Evolutionary conservation across 2,888 invertebrate species (phyloP).

Genomic region (Priocnemis perturbator): DNA sequence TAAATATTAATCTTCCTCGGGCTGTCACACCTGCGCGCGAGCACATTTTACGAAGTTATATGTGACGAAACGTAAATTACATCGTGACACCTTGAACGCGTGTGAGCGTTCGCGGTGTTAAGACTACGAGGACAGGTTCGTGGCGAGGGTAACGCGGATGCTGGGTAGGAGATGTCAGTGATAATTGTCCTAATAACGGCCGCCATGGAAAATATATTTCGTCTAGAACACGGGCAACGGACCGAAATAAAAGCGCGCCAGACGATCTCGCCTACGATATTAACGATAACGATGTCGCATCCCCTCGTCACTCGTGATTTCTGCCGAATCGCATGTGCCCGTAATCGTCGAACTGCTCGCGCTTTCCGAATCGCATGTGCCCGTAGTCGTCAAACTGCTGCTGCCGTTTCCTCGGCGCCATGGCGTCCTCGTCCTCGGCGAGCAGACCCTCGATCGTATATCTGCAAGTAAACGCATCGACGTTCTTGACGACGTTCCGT

Average conservation of each 20-base stretch:
- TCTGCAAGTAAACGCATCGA: constrained; percentile 28
- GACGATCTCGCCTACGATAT: too few relatives aligned
- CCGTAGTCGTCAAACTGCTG: constrained; percentile 85
- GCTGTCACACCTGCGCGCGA: too few relatives aligned
- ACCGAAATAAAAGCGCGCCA: too few relatives aligned
- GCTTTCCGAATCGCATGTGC: constrained; percentile 77
- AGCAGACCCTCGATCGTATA: constrained; percentile 55
- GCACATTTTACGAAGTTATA: not conserved
- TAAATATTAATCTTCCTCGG: too few relatives aligned
- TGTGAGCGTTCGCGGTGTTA: too few relatives aligned
- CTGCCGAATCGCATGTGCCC: constrained; percentile 82
- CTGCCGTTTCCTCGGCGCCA: constrained; percentile 76
- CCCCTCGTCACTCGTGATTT: constrained; percentile 60
- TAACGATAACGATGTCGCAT: too few relatives aligned
- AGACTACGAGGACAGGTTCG: too few relatives aligned
- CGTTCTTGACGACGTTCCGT: not conserved
- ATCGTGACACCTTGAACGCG: too few relatives aligned
- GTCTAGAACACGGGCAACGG: too few relatives aligned
- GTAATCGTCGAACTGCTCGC: constrained; percentile 78
- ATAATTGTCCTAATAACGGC: constrained; percentile 6
- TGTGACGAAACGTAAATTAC: not conserved
- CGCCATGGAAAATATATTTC: too few relatives aligned
- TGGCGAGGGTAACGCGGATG: not conserved
- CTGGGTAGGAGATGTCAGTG: constrained; percentile 2
- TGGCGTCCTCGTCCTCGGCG: constrained; percentile 75